A percentile compares a stretch with the other conserved stretches of the same genome.
These are phyloP conservation scores for Equus przewalskii DNA, from an alignment of 2,113 vertebrate genomes.

Conservation along the genomic window DNA sequence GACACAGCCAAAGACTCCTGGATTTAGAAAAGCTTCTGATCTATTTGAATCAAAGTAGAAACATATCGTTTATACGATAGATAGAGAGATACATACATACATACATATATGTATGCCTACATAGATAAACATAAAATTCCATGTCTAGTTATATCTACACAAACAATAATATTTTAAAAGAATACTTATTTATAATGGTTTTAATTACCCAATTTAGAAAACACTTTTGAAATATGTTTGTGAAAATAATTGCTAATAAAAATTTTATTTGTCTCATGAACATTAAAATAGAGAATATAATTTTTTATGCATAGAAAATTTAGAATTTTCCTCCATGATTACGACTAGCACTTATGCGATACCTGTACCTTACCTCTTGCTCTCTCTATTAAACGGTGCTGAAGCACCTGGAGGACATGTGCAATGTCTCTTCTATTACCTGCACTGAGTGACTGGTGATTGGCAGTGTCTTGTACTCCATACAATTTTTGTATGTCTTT, in stretches of 20 bases:
- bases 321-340: background rate
- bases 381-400: background rate
- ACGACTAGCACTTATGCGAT: background rate
- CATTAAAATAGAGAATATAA: background rate
- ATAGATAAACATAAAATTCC: background rate
- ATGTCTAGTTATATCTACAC: background rate
- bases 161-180: background rate
- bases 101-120: background rate
- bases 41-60: constrained; percentile 23
- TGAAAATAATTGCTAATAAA: background rate
- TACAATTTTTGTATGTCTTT: background rate
- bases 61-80: background rate
- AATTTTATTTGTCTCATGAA: background rate
- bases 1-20: background rate
- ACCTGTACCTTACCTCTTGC: background rate
- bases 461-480: background rate
- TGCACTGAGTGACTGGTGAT: background rate
- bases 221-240: background rate
- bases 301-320: constrained; percentile 5
- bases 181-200: background rate
- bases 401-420: background rate
- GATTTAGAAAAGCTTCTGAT: background rate
- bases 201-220: background rate
- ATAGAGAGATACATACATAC: background rate
- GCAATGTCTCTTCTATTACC: background rate